Conservation (phyloP, 2,113 vertebrate genomes). For the Merops nubicus region DNA sequence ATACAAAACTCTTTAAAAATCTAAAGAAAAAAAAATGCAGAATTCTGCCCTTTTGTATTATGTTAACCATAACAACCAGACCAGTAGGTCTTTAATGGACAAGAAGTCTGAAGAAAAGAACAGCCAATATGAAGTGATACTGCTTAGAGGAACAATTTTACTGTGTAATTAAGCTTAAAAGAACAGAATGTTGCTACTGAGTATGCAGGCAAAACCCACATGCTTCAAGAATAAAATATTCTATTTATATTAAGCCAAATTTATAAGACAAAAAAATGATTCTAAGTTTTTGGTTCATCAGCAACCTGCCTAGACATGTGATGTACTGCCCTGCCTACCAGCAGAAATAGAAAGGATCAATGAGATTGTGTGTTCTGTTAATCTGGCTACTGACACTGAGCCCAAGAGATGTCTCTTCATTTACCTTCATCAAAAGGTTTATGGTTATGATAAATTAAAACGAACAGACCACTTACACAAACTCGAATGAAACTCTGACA, state of each 20-base stretch:
- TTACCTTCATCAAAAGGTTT: too few species aligned
- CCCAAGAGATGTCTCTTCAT: neutral
- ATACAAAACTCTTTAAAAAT: neutral
- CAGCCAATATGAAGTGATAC: neutral
- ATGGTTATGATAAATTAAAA: neutral
- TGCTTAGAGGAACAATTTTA: neutral
- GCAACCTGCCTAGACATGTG: neutral
- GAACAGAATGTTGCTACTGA: neutral
- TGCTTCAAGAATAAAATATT: neutral
- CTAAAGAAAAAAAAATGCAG: neutral
- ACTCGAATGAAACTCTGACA: constrained; percentile 20
- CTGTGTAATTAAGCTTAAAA: neutral
- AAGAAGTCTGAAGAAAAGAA: neutral
- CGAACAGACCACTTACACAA: neutral
- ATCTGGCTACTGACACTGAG: neutral
- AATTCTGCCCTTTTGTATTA: neutral
- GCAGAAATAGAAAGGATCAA: neutral
- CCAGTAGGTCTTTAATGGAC: neutral
- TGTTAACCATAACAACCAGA: neutral
- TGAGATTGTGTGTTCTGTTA: neutral
- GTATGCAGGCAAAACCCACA: neutral
- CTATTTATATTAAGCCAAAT: neutral
- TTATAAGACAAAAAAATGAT: neutral
- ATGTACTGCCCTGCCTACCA: neutral
- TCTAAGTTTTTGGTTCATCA: neutral